Conservation (phyloP, 2,888 invertebrate species). For the Agonopterix subpropinquella region DNA sequence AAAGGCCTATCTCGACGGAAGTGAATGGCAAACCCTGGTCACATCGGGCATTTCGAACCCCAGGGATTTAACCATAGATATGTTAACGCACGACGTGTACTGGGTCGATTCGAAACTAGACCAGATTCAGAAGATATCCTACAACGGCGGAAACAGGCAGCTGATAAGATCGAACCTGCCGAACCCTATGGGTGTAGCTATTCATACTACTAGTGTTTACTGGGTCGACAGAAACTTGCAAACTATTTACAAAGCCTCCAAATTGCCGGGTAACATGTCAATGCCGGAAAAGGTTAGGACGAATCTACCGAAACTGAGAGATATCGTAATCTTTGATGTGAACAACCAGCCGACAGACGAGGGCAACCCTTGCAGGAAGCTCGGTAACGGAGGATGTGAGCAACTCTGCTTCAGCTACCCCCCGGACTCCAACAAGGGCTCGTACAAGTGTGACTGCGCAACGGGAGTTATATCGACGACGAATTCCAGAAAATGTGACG, state of each 20-base stretch:
- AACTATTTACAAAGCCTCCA: constrained; percentile 87
- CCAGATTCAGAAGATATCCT: constrained; percentile 94
- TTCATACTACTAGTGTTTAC: constrained; percentile 89
- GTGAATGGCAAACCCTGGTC: constrained; percentile 89
- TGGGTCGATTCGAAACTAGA: constrained; percentile 98
- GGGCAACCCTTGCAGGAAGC: constrained; percentile 85
- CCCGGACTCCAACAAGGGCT: constrained; percentile 73
- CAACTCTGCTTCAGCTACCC: constrained; percentile 97
- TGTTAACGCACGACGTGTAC: constrained; percentile 95
- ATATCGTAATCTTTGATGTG: constrained; percentile 93
- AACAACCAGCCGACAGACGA: constrained; percentile 91
- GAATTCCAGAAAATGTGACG: constrained; percentile 84
- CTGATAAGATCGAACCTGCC: constrained; percentile 91
- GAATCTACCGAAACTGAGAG: constrained; percentile 89
- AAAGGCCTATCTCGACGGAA: constrained; percentile 91
- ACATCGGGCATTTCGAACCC: constrained; percentile 94
- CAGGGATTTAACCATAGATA: constrained; percentile 92
- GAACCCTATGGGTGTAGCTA: constrained; percentile 94
- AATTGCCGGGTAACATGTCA: constrained; percentile 82
- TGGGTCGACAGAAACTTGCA: constrained; percentile 96
- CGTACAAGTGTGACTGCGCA: constrained; percentile 92
- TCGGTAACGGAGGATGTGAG: constrained; percentile 90
- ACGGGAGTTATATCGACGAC: constrained; percentile 84
- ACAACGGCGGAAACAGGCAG: constrained; percentile 86
- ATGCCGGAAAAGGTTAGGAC: constrained; percentile 85